phyloP scores from a whole-genome alignment of 1,140 invertebrate species.

The Sycophaga agraensis region DNA sequence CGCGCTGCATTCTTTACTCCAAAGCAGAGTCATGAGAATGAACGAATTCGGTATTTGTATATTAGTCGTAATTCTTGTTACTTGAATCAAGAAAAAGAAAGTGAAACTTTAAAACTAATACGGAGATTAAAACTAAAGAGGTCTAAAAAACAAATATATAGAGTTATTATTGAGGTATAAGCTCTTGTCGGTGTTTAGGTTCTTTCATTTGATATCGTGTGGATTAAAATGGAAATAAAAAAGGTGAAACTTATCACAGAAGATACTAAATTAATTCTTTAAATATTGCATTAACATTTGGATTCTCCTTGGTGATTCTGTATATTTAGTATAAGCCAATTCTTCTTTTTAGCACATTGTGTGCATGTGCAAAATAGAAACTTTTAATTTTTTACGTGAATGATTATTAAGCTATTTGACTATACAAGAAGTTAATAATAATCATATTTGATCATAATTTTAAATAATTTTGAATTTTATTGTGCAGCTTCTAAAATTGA shows the following conservation, averaged over 20 bases:
- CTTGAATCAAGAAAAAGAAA: constrained; percentile 41
- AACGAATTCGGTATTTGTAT: constrained; percentile 61
- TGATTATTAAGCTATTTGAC: neutral
- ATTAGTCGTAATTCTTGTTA: constrained; percentile 60
- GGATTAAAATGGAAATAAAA: neutral
- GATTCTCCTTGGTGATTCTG: constrained; percentile 21
- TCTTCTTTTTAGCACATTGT: neutral
- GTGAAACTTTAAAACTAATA: neutral
- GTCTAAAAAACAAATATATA: neutral
- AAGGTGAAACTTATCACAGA: constrained; percentile 13
- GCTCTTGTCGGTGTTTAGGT: neutral
- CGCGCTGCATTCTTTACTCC: constrained; percentile 59
- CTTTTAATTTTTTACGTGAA: neutral
- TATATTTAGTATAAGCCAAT: no score
- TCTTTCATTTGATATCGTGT: neutral
- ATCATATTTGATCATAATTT: no score
- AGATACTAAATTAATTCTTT: constrained; percentile 7
- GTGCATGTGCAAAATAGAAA: neutral
- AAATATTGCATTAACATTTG: constrained; percentile 14
- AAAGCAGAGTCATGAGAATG: constrained; percentile 60
- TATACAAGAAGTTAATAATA: neutral
- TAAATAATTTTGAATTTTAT: no score
- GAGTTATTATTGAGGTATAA: neutral
- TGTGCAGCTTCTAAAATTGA: no score
- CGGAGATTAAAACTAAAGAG: neutral